phyloP scores from a whole-genome alignment of 2,113 vertebrate species.

The Addax nasomaculatus region DNA sequence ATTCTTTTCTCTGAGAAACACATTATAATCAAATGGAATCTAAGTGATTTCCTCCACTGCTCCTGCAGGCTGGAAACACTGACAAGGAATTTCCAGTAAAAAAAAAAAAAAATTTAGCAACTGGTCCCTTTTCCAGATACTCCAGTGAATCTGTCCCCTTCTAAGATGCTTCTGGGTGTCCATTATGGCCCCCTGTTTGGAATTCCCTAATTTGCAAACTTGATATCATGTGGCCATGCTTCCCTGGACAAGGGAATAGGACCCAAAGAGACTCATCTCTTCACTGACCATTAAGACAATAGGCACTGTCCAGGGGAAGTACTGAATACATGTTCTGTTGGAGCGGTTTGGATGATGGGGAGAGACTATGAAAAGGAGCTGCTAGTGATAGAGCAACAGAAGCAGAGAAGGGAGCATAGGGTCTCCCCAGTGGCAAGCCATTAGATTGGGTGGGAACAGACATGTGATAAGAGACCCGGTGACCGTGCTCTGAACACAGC shows the following conservation, averaged over 20 bases:
- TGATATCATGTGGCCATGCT: background rate
- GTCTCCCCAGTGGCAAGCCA: background rate
- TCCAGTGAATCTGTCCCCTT: background rate
- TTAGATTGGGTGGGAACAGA: background rate
- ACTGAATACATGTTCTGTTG: background rate
- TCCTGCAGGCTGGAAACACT: background rate
- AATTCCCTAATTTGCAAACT: background rate
- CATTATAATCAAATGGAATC: background rate
- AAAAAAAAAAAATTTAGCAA: background rate
- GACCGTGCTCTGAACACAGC: background rate
- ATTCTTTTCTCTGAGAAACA: conserved; percentile 30
- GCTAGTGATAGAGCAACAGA: background rate
- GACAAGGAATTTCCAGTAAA: background rate
- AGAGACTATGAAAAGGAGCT: background rate
- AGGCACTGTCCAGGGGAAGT: background rate
- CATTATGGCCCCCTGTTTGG: background rate
- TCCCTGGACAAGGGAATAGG: background rate
- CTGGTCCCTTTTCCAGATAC: background rate
- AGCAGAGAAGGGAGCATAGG: background rate
- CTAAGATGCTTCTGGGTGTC: background rate
- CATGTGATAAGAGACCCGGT: background rate
- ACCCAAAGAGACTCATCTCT: background rate
- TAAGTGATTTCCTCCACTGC: background rate
- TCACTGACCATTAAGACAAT: background rate
- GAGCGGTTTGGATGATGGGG: background rate